phyloP scores from a whole-genome alignment of 2,113 vertebrate species.

The Prochilodus magdalenae region DNA sequence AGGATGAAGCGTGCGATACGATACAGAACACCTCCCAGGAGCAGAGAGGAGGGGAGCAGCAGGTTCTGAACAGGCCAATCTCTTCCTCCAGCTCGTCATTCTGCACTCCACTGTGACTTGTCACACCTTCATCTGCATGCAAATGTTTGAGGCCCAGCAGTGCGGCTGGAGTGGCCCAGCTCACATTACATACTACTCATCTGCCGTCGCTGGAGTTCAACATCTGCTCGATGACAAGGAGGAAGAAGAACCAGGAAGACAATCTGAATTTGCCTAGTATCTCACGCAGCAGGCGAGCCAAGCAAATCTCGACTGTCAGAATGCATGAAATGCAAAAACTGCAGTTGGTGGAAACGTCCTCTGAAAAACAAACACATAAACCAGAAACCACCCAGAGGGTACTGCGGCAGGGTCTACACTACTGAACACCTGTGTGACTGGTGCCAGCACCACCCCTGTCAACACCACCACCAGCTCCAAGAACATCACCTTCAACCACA shows the following conservation, averaged over 20 bases:
- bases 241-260: background rate
- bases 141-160: background rate
- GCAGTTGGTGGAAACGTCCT: background rate
- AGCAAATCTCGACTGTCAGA: background rate
- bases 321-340: background rate
- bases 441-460: too few species aligned
- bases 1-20: too few species aligned
- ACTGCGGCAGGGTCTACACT: too few species aligned
- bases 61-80: too few species aligned
- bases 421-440: too few species aligned
- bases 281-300: background rate
- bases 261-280: background rate
- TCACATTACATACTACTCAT: constrained; percentile 15
- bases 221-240: background rate
- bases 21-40: too few species aligned
- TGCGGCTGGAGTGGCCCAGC: background rate
- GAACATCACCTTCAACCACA: too few species aligned
- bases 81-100: background rate
- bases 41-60: too few species aligned
- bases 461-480: too few species aligned
- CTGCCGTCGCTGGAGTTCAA: background rate
- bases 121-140: background rate
- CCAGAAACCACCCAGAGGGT: too few species aligned
- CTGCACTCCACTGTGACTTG: background rate
- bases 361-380: background rate